Evolutionary conservation across 2,113 vertebrate species (phyloP), one percentile per base, ranked within the genome.

Genomic region (Cyprinodon brontotheroides): DNA sequence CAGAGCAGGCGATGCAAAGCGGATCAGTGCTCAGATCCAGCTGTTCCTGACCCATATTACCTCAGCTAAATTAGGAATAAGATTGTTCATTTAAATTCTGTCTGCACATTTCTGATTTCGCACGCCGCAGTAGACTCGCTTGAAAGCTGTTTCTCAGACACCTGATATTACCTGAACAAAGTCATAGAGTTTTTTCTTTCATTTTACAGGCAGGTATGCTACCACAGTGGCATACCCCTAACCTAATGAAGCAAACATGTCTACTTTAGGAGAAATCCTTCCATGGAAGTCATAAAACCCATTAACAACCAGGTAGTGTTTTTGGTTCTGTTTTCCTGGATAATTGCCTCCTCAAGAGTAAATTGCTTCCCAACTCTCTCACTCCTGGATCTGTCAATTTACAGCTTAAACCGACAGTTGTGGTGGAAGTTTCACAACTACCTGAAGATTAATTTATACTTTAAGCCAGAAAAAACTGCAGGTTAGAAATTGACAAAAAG

Each of bases 11-110:
- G 20, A 74, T 74, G 72, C 38, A 5, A 75, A 81, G 59, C 66
- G 70, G 76, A 83, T 81, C 83, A 82, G 74, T 36, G 17, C 37
- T 43, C 38, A 69, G 43, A 80, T 80, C 70, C 82, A 84, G 71
- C 75, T 82, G 82, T 75, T 84, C 64, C 79, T 82, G 83, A 84
- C 65, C 77, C 82, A 86, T 68, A 85, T 86, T 74, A 84, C 72
- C 70, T 79, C 72, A 66, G 40, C 59, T 80, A 63, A 63, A 84
- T 76, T 53, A 39, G 65, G 64, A 88, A 80, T 68, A 82, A 45
- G 60, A 79, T 82, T 83, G 79, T 77, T 75, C 74, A 65, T 73
- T 71, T 50, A 59, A 85, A 84, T 82, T 75, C 68, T 72, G 43
- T 68, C 75, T 80, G 3, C 64, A 61, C 43, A 68, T 75, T 70